These are phyloP conservation scores for Callospermophilus lateralis DNA, from an alignment of 2,113 vertebrate genomes.

Conservation along the genomic window DNA sequence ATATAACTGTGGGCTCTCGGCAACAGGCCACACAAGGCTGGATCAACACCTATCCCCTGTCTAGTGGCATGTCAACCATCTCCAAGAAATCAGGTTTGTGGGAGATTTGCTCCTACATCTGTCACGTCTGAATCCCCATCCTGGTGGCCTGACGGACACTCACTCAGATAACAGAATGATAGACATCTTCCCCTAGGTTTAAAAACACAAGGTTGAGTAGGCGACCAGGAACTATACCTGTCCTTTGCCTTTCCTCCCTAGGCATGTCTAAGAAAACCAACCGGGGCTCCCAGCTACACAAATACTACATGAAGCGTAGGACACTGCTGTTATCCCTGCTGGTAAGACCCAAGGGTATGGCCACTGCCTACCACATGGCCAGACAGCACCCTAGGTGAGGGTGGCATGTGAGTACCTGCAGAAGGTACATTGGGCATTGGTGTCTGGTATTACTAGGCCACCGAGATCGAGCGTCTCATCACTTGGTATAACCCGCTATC, in stretches of 20 bases:
- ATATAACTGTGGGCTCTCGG: slow-evolving; percentile 94
- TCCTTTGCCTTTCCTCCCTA: slow-evolving; percentile 81
- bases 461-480: slow-evolving; percentile 96
- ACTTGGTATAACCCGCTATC: slow-evolving; percentile 98
- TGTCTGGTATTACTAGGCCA: slow-evolving; percentile 89
- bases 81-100: slow-evolving; percentile 98
- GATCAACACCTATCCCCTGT: slow-evolving; percentile 98
- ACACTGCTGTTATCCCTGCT: slow-evolving; percentile 94
- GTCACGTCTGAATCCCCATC: background rate
- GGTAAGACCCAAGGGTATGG: slow-evolving; percentile 85
- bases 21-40: slow-evolving; percentile 96
- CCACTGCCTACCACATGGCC: background rate
- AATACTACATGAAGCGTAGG: slow-evolving; percentile 98
- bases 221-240: fast-evolving
- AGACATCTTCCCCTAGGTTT: background rate
- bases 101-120: background rate
- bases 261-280: slow-evolving; percentile 98
- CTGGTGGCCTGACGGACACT: background rate
- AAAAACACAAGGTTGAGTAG: background rate
- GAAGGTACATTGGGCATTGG: fast-evolving
- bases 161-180: background rate
- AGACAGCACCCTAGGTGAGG: fast-evolving
- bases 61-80: slow-evolving; percentile 98
- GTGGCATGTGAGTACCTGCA: fast-evolving
- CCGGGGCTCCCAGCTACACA: slow-evolving; percentile 97